Conservation (phyloP, 35 echinoderm and acorn worm genomes). For the Nesometra sesokonis region DNA sequence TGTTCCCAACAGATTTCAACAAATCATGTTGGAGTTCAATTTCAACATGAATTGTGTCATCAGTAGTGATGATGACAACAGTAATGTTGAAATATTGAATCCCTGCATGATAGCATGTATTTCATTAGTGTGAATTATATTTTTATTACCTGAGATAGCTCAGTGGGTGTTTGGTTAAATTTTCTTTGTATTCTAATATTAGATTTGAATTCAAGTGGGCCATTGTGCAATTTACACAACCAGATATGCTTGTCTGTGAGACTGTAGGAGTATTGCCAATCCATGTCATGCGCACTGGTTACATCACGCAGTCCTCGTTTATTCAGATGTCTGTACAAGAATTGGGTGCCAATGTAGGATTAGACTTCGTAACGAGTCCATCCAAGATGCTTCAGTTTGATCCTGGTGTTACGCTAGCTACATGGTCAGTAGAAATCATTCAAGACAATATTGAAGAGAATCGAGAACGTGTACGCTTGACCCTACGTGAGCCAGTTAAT, state of each 20-base stretch:
- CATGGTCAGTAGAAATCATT: constrained; percentile 58
- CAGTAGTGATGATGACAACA: no score
- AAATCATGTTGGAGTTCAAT: no score
- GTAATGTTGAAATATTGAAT: no score
- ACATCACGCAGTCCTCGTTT: constrained; percentile 69
- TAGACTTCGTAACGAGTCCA: constrained; percentile 44
- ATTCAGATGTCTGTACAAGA: constrained; percentile 38
- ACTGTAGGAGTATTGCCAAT: constrained; percentile 59
- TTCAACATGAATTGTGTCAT: no score
- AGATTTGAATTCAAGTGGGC: constrained; percentile 94
- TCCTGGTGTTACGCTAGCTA: constrained; percentile 39
- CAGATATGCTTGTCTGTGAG: constrained; percentile 63
- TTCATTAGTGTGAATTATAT: no score
- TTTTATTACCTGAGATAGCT: no score
- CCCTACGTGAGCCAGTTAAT: constrained; percentile 48
- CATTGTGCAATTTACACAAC: constrained; percentile 33
- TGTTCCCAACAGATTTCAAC: no score
- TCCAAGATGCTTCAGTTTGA: constrained; percentile 85
- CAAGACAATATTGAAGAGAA: constrained; percentile 75
- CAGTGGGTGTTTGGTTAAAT: no score
- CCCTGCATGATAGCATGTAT: no score
- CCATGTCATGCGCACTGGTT: constrained; percentile 49
- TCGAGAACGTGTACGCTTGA: constrained; percentile 60
- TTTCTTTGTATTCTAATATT: not conserved
- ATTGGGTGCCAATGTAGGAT: constrained; percentile 38